A percentile compares a stretch with the other conserved stretches of the same genome.
Conservation (phyloP, 2,888 invertebrate species). For the Cosmopolites sordidus region DNA sequence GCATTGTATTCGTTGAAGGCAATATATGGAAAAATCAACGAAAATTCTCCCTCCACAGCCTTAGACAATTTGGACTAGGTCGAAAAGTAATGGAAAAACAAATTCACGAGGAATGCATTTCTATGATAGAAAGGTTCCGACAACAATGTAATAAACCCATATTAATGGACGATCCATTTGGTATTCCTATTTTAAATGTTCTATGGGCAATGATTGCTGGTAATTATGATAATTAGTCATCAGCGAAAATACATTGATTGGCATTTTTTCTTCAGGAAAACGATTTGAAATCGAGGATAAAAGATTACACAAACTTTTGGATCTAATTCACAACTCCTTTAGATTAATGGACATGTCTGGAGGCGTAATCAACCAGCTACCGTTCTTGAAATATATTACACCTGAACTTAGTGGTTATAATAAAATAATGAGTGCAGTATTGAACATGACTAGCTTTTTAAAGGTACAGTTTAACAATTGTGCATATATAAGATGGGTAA, state of each 20-base stretch:
- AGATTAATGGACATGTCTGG: conserved; percentile 61
- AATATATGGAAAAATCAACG: conserved; percentile 62
- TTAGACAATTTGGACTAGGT: conserved; percentile 62
- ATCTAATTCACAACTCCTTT: conserved; percentile 60
- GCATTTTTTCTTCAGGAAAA: conserved; percentile 45
- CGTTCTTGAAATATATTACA: conserved; percentile 61
- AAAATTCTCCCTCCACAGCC: conserved; percentile 61
- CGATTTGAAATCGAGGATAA: conserved; percentile 59
- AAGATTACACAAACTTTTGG: conserved; percentile 53
- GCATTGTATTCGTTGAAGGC: conserved; percentile 68
- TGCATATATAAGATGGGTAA: background rate
- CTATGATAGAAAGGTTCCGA: conserved; percentile 46
- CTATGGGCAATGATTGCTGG: conserved; percentile 69
- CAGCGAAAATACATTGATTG: too few relatives aligned
- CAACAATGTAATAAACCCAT: conserved; percentile 43
- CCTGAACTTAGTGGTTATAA: conserved; percentile 62
- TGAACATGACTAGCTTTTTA: conserved; percentile 55
- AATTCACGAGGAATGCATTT: conserved; percentile 55
- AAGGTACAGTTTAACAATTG: conserved; percentile 48
- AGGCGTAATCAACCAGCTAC: conserved; percentile 64
- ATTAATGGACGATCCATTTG: conserved; percentile 47
- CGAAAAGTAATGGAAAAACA: conserved; percentile 58
- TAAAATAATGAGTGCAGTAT: conserved; percentile 51
- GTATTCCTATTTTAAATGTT: conserved; percentile 62
- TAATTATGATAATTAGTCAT: conserved; percentile 21